Evolutionary conservation across 1,140 invertebrate genomes (phyloP).

Genomic region (Drosophila tropicalis): DNA sequence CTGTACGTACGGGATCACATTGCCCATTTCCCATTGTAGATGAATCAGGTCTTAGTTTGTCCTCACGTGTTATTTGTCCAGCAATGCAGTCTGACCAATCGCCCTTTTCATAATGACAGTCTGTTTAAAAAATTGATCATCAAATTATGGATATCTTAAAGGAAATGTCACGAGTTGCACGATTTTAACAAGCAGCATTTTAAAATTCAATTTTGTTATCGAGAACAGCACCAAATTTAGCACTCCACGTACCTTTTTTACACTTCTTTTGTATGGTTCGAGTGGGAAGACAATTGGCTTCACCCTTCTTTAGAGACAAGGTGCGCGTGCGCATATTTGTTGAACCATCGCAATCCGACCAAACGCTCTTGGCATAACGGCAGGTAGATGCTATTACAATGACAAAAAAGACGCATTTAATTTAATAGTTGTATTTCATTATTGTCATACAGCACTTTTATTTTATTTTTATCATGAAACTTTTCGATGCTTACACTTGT

Average conservation of each 20-base stretch:
- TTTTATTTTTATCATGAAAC: not conserved
- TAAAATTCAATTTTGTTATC: constrained; percentile 13
- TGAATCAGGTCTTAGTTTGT: constrained; percentile 88
- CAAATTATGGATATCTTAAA: not conserved
- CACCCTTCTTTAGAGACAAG: constrained; percentile 91
- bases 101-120: constrained; percentile 92
- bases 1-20: constrained; percentile 87
- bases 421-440: constrained; percentile 7
- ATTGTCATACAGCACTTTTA: not conserved
- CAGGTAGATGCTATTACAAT: constrained; percentile 84
- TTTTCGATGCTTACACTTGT: not conserved
- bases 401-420: constrained; percentile 29
- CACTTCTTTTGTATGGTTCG: constrained; percentile 94
- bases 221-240: not conserved
- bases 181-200: constrained; percentile 24
- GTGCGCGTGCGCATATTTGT: constrained; percentile 91
- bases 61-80: constrained; percentile 87
- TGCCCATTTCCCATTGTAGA: constrained; percentile 39
- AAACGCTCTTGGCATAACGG: constrained; percentile 91
- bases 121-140: constrained; percentile 34
- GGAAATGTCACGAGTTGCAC: constrained; percentile 33
- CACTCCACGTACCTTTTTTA: constrained; percentile 89
- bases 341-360: constrained; percentile 92
- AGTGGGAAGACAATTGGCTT: constrained; percentile 89
- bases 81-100: constrained; percentile 91